A percentile compares a stretch with the other conserved stretches of the same genome.
phyloP scores from a whole-genome alignment of 2,888 invertebrate genomes.

The Anagyrus pseudococci region DNA sequence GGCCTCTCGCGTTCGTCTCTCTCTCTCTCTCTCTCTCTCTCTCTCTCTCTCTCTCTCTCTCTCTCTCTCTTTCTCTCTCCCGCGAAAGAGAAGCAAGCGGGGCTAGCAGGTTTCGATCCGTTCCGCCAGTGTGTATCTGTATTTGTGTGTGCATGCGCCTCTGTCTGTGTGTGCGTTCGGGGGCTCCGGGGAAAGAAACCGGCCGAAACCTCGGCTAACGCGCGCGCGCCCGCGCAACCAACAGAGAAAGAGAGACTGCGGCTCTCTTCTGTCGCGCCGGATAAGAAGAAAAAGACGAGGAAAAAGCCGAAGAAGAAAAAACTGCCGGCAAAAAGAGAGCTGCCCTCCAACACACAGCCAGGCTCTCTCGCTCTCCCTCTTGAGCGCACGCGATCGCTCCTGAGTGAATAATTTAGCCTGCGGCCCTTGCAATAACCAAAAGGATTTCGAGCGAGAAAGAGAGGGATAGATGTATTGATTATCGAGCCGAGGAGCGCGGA shows the following conservation, averaged over 20 bases:
- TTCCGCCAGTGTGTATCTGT: conserved; percentile 46
- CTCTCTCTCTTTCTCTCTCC: conserved; percentile 15
- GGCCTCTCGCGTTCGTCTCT: too few relatives aligned
- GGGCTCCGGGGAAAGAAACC: conserved; percentile 39
- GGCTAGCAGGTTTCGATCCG: conserved; percentile 37
- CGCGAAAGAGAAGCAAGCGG: not conserved
- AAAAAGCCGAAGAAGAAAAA: conserved; percentile 7
- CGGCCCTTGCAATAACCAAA: not conserved
- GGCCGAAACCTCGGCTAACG: conserved; percentile 47
- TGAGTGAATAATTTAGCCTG: conserved; percentile 33
- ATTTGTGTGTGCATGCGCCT: too few relatives aligned
- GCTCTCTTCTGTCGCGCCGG: conserved; percentile 37
- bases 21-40: too few relatives aligned
- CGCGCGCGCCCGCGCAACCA: too few relatives aligned
- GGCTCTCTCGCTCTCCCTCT: too few relatives aligned
- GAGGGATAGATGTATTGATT: too few relatives aligned
- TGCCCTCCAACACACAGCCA: too few relatives aligned
- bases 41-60: conserved; percentile 26
- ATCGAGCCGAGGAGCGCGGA: too few relatives aligned
- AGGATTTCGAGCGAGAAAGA: conserved; percentile 3
- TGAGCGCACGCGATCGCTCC: too few relatives aligned
- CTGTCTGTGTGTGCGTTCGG: not conserved
- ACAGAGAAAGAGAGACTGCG: too few relatives aligned
- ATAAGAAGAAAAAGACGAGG: conserved; percentile 24
- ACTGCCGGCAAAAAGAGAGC: too few relatives aligned